Base-by-base conservation (phyloP, 2,797 vertebrate genomes). In the Mastacembelus armatus region DNA sequence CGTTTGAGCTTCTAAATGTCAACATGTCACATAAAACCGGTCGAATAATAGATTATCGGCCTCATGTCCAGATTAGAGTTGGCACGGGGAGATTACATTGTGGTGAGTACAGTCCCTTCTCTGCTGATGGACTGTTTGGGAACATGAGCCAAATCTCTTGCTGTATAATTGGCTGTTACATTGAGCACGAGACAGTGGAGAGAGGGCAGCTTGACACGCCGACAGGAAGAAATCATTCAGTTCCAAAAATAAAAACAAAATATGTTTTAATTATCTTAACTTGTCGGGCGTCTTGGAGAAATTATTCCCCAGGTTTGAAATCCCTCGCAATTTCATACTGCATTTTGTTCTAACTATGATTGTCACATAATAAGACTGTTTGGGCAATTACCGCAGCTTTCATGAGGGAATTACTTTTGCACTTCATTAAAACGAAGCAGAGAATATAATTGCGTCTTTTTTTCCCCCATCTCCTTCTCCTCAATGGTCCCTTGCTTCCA, bases 321-420 rank as follows among this genome's bases (percentile, higher is more conserved):
- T 86, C 86, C 88, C 74, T 82, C 61, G 78, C 80, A 92, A 84
- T 91, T 91, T 85, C 85, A 80, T 71, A 72, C 85, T 39, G 71
- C 78, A 73, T 81, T 92, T 91, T 91, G 88, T 92, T 92, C 77
- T 87, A 81, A 91, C 81, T 70, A 81, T 85, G 90, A 92, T 89
- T 92, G 92, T 94, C 91, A 91, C 90, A 92, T 93, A 90, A 93
- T 91, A 90, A 89, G 83, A 84, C 84, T 90, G 90, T 93, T 93
- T 91, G 85, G 91, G 88, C 81, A 92, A 92, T 93, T 91, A 92
- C 89, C 38, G 68, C 74, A 61, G 83, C 90, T 89, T 92, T 91
- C 91, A 91, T 58, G 15, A 55, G 90, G 87, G 91, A 92, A 91
- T 93, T 91, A 91, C 80, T 87, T 85, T 64, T 90, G 89, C 91